Conservation (phyloP, 2,888 invertebrate species). For the Thymelicus acteon region DNA sequence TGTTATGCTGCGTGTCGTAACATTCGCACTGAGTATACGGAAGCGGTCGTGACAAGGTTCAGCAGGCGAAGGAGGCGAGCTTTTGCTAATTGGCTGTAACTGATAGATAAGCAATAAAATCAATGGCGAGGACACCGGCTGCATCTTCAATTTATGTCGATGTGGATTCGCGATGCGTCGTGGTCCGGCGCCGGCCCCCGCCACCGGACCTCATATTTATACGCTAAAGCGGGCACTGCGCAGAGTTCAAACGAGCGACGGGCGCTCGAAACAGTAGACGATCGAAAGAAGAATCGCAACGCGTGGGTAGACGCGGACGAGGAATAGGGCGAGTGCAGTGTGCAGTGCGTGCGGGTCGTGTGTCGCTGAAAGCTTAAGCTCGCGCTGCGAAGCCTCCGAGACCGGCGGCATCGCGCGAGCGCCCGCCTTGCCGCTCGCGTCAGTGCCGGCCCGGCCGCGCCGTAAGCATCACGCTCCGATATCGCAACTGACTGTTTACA, state of each 20-base stretch:
- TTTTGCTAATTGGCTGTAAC: conserved; percentile 80
- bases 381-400: conserved; percentile 80
- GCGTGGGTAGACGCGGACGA: conserved; percentile 81
- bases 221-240: conserved; percentile 79
- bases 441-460: conserved; percentile 85
- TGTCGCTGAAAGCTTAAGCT: conserved; percentile 84
- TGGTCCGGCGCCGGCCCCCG: conserved; percentile 77
- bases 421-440: conserved; percentile 63
- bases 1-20: conserved; percentile 45
- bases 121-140: conserved; percentile 80
- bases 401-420: conserved; percentile 60
- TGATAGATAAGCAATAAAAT: conserved; percentile 80
- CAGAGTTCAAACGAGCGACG: conserved; percentile 84
- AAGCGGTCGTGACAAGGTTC: conserved; percentile 62
- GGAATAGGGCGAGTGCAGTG: conserved; percentile 83
- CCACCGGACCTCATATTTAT: conserved; percentile 83
- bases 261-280: conserved; percentile 83
- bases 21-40: conserved; percentile 64
- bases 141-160: conserved; percentile 82
- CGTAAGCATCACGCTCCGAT: conserved; percentile 75
- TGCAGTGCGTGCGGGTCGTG: conserved; percentile 82
- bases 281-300: conserved; percentile 75
- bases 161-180: conserved; percentile 81
- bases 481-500: conserved; percentile 59
- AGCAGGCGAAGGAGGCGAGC: conserved; percentile 66